A percentile compares a stretch with the other conserved stretches of the same genome.
Evolutionary conservation across 2,888 invertebrate genomes (phyloP).

Genomic region (Mantis religiosa): DNA sequence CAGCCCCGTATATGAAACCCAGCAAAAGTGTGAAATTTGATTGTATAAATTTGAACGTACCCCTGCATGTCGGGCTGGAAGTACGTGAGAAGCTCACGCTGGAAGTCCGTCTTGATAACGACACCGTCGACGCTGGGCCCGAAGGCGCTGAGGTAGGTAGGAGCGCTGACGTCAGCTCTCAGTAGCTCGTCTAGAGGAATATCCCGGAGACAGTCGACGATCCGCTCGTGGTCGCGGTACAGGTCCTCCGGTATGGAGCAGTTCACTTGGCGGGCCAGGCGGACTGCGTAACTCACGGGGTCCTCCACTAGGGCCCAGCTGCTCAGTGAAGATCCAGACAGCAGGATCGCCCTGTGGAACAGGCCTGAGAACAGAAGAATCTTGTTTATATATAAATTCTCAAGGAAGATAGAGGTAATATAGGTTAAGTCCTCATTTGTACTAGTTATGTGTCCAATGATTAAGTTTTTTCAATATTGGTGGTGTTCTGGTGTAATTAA

Average conservation of each 20-base stretch:
- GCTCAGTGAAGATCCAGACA: constrained; percentile 83
- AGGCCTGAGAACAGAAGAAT: constrained; percentile 57
- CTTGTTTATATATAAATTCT: no score
- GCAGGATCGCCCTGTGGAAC: constrained; percentile 80
- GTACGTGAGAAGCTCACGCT: constrained; percentile 71
- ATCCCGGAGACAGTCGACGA: constrained; percentile 79
- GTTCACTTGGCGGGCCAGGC: constrained; percentile 75
- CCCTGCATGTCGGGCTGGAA: constrained; percentile 41
- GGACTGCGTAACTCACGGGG: constrained; percentile 75
- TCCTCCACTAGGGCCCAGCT: constrained; percentile 89
- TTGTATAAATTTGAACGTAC: not conserved
- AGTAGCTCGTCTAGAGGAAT: constrained; percentile 69
- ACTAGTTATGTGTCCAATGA: no score
- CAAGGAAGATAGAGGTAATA: no score
- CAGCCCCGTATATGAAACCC: no score
- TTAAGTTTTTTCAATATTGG: no score
- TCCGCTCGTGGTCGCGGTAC: constrained; percentile 74
- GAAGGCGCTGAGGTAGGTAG: constrained; percentile 80
- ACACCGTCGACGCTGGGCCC: constrained; percentile 93
- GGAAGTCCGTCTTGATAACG: constrained; percentile 83
- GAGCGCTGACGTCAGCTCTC: constrained; percentile 68
- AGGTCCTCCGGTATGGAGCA: constrained; percentile 78
- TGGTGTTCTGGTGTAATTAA: no score
- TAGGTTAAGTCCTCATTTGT: no score
- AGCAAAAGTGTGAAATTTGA: no score